Conservation (phyloP, 2,888 invertebrate species). For the Metalampra italica region DNA sequence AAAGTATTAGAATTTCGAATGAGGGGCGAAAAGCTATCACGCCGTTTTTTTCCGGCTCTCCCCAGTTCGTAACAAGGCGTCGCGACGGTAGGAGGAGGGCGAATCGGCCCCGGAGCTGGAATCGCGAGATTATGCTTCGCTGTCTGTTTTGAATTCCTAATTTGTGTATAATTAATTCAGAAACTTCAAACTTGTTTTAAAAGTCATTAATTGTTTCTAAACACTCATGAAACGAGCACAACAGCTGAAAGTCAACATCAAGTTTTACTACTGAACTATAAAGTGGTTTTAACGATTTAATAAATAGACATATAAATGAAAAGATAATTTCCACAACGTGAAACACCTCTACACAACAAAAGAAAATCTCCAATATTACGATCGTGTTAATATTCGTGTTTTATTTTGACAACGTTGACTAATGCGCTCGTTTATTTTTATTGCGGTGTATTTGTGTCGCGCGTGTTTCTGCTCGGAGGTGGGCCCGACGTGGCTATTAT, state of each 20-base stretch:
- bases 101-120: conserved; percentile 34
- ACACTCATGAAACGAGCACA: conserved; percentile 20
- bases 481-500: conserved; percentile 64
- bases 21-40: conserved; percentile 73
- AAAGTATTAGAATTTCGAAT: conserved; percentile 76
- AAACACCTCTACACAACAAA: conserved; percentile 25
- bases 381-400: conserved; percentile 56
- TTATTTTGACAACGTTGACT: conserved; percentile 75
- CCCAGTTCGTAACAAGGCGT: conserved; percentile 37
- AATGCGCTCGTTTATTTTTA: conserved; percentile 75
- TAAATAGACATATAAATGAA: conserved; percentile 26
- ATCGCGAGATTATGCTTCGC: conserved; percentile 53
- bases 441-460: conserved; percentile 66
- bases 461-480: conserved; percentile 48
- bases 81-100: conserved; percentile 23
- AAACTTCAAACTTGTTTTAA: conserved; percentile 42
- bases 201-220: conserved; percentile 42
- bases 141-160: conserved; percentile 56
- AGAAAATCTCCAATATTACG: conserved; percentile 32
- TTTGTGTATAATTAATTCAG: conserved; percentile 51
- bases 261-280: conserved; percentile 25
- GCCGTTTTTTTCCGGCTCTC: conserved; percentile 55
- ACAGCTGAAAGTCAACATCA: conserved; percentile 20
- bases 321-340: conserved; percentile 20
- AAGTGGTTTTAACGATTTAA: conserved; percentile 28